Evolutionary conservation across 2,113 vertebrate species (phyloP).

Genomic region (Agelaius tricolor): DNA sequence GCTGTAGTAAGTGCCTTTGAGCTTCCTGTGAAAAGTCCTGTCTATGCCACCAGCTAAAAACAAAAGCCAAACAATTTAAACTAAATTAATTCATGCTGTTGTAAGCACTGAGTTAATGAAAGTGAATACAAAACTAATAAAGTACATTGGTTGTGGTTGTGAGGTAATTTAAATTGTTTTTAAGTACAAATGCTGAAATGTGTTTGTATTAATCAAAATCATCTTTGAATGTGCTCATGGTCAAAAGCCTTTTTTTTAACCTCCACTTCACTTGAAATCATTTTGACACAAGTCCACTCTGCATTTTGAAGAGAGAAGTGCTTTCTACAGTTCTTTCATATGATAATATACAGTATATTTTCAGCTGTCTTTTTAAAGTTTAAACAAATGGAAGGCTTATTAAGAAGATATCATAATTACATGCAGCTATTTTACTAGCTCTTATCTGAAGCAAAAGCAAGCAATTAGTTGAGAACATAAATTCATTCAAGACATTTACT

Average conservation of each 20-base stretch:
- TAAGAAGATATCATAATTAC: conserved; percentile 73
- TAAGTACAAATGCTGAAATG: conserved; percentile 40
- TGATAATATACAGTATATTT: conserved; percentile 72
- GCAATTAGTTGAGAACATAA: conserved; percentile 66
- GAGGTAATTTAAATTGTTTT: conserved; percentile 47
- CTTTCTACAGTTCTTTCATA: conserved; percentile 72
- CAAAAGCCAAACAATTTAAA: conserved; percentile 19
- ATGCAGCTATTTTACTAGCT: conserved; percentile 66
- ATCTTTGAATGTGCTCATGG: conserved; percentile 37
- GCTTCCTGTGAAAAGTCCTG: not conserved
- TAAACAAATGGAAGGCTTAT: conserved; percentile 70
- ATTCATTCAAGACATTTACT: conserved; percentile 55
- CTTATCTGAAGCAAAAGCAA: conserved; percentile 72
- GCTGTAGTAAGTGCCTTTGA: not conserved
- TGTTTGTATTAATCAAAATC: conserved; percentile 66
- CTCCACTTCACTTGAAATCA: conserved; percentile 65
- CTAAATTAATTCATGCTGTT: not conserved
- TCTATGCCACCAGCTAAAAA: conserved; percentile 15
- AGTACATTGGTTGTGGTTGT: not conserved
- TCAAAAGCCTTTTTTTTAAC: conserved; percentile 46
- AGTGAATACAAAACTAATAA: conserved; percentile 31
- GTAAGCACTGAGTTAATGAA: not conserved
- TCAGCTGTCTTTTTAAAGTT: conserved; percentile 69
- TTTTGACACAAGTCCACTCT: conserved; percentile 54
- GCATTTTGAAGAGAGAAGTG: conserved; percentile 27